Percentiles rank a stretch among this genome's conserved stretches.
Conservation (phyloP, 2,113 vertebrate genomes). For the Propithecus coquereli region DNA sequence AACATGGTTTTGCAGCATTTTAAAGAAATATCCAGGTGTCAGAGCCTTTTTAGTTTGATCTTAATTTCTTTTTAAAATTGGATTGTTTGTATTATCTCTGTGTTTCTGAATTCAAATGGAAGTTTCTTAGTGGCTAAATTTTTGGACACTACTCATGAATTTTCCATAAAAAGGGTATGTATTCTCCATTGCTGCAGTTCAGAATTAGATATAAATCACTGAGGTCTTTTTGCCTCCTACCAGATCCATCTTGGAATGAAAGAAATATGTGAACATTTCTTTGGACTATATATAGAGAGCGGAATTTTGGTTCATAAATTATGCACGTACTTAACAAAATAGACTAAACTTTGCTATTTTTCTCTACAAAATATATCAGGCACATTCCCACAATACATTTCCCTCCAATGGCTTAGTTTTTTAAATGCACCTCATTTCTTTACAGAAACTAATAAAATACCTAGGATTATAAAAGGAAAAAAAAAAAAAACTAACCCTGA, state of each 20-base stretch:
- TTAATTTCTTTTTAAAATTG: not conserved
- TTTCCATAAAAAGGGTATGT: not conserved
- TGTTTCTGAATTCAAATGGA: not conserved
- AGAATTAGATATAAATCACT: not conserved
- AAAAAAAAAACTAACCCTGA: not conserved
- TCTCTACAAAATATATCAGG: not conserved
- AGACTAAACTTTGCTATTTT: not conserved
- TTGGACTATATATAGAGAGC: not conserved
- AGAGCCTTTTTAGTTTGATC: not conserved
- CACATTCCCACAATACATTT: not conserved
- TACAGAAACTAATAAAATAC: not conserved
- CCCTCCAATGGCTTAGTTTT: not conserved
- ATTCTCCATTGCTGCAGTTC: not conserved
- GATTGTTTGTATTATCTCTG: not conserved
- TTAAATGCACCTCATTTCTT: not conserved
- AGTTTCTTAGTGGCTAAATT: not conserved
- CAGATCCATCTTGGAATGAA: not conserved
- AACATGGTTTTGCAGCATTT: not conserved
- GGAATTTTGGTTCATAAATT: not conserved
- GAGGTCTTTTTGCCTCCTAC: not conserved
- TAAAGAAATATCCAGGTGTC: not conserved
- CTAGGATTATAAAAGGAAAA: not conserved
- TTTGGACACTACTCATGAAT: not conserved
- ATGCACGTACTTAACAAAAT: not conserved
- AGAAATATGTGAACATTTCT: not conserved